Conservation (phyloP, 2,797 vertebrate genomes). For the Adelosebastes latens region DNA sequence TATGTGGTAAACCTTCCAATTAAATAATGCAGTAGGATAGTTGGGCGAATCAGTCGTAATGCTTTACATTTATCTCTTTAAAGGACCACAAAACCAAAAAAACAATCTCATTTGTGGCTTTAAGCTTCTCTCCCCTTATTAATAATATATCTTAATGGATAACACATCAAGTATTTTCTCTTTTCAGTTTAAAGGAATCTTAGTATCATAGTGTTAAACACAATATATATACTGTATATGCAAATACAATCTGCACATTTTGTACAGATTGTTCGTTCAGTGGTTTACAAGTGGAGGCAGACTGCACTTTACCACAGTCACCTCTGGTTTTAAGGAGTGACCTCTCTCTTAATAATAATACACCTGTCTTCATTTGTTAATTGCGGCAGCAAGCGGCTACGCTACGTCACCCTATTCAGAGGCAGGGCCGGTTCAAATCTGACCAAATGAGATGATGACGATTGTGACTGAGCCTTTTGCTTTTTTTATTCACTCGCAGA, state of each 20-base stretch:
- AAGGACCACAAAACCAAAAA: constrained; percentile 38
- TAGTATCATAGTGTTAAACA: constrained; percentile 59
- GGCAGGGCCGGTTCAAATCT: constrained; percentile 2
- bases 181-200: constrained; percentile 44
- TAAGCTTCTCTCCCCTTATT: constrained; percentile 4
- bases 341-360: constrained; percentile 21
- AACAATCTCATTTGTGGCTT: constrained; percentile 45
- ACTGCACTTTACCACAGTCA: constrained; percentile 18
- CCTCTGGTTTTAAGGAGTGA: constrained; percentile 49
- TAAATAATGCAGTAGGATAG: neutral
- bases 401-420: constrained; percentile 17
- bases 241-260: constrained; percentile 43
- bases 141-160: constrained; percentile 35
- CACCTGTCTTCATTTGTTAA: constrained; percentile 46
- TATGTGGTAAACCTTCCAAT: constrained; percentile 27
- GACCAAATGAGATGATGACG: neutral
- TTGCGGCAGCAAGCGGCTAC: constrained; percentile 42
- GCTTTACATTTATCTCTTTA: constrained; percentile 23
- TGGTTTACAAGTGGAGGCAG: constrained; percentile 16
- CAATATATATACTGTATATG: constrained; percentile 55
- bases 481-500: neutral
- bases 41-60: constrained; percentile 4
- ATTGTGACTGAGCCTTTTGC: neutral
- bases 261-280: constrained; percentile 47
- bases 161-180: constrained; percentile 52